Evolutionary conservation across 2,888 invertebrate genomes (phyloP).

Genomic region (Dryocosmus kuriphilus): DNA sequence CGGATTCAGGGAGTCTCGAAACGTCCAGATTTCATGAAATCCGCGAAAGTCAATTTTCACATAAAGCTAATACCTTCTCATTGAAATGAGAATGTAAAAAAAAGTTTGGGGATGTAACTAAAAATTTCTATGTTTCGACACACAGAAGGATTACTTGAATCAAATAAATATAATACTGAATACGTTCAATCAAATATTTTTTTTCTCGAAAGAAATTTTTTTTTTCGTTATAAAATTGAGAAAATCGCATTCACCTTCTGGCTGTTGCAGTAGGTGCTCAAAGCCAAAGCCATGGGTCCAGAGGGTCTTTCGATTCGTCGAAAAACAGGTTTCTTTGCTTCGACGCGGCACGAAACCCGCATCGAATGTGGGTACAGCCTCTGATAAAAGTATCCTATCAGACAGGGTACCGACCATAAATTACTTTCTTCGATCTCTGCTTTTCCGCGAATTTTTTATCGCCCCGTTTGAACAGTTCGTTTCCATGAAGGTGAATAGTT

Average conservation of each 20-base stretch:
- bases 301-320: constrained; percentile 50
- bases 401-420: background rate
- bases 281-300: constrained; percentile 23
- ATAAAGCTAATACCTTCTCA: too few species aligned
- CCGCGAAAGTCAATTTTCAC: too few species aligned
- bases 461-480: constrained; percentile 23
- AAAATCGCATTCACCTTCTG: constrained; percentile 24
- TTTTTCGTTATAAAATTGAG: constrained; percentile 2
- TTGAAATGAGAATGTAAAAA: too few species aligned
- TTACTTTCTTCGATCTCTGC: constrained; percentile 5
- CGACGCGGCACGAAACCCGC: constrained; percentile 46
- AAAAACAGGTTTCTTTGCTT: constrained; percentile 60
- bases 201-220: too few species aligned
- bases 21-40: too few species aligned
- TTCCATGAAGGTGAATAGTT: constrained; percentile 11
- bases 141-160: too few species aligned
- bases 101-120: too few species aligned
- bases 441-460: constrained; percentile 20
- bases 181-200: too few species aligned
- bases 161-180: too few species aligned
- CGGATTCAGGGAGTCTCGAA: too few species aligned
- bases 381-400: constrained; percentile 51
- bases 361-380: constrained; percentile 52
- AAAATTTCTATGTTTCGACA: too few species aligned
- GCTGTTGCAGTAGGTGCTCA: constrained; percentile 13